phyloP scores from a whole-genome alignment of 2,797 vertebrate species.

The Salmo trutta region DNA sequence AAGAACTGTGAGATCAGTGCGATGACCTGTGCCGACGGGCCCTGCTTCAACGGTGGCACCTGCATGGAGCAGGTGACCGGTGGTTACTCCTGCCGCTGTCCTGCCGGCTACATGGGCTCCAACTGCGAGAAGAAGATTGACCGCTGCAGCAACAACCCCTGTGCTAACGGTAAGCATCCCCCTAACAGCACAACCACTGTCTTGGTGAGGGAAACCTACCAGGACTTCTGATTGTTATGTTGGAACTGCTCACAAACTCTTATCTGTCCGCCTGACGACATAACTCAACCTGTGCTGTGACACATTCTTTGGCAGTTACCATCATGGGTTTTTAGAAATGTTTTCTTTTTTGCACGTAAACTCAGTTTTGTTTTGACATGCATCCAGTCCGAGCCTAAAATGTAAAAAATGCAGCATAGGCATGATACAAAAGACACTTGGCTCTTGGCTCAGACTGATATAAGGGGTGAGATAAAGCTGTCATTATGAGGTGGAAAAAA shows the following conservation, averaged over 20 bases:
- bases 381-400: background rate
- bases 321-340: background rate
- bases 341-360: background rate
- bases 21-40: slow-evolving; percentile 83
- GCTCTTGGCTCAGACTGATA: slow-evolving; percentile 38
- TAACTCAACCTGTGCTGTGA: background rate
- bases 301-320: background rate
- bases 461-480: slow-evolving; percentile 26
- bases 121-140: slow-evolving; percentile 91
- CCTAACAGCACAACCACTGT: background rate
- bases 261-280: background rate
- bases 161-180: slow-evolving; percentile 70
- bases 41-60: slow-evolving; percentile 86
- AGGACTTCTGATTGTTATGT: background rate
- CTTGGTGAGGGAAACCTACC: background rate
- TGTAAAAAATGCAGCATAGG: background rate
- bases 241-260: background rate
- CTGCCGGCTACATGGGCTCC: slow-evolving; percentile 80
- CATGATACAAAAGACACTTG: slow-evolving; percentile 34
- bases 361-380: slow-evolving; percentile 4
- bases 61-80: slow-evolving; percentile 75
- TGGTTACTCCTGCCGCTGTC: slow-evolving; percentile 84
- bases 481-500: slow-evolving; percentile 4
- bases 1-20: slow-evolving; percentile 84
- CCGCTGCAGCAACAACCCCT: slow-evolving; percentile 79